Evolutionary conservation across 92 coral and sea anemone genomes (phyloP).

Genomic region (Chrysogorgia sp.): DNA sequence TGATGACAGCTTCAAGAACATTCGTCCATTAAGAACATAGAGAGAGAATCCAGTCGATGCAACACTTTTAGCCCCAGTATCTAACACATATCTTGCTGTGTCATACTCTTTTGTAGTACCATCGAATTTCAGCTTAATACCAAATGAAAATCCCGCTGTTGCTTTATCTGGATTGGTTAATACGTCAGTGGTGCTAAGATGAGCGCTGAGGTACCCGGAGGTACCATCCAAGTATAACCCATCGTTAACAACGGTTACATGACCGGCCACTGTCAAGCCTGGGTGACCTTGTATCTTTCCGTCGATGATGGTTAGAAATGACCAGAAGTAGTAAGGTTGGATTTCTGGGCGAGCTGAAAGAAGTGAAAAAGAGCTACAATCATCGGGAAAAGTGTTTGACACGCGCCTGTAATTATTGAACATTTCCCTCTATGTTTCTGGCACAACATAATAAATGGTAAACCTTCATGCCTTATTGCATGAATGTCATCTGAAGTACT

Average conservation of each 20-base stretch:
- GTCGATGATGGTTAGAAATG: constrained; percentile 69
- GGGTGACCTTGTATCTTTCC: constrained; percentile 74
- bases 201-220: constrained; percentile 73
- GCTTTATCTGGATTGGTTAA: constrained; percentile 73
- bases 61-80: constrained; percentile 83
- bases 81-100: constrained; percentile 71
- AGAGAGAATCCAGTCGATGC: constrained; percentile 80
- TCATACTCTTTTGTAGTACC: constrained; percentile 65
- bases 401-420: no score
- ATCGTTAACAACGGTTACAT: constrained; percentile 69
- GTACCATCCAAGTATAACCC: constrained; percentile 86
- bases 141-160: constrained; percentile 77
- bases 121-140: constrained; percentile 77
- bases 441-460: no score
- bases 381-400: no score
- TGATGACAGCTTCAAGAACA: constrained; percentile 79
- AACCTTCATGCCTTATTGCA: no score
- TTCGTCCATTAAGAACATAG: constrained; percentile 73
- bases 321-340: constrained; percentile 79
- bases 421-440: no score
- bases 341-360: constrained; percentile 70
- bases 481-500: no score
- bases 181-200: constrained; percentile 57
- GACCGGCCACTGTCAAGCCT: constrained; percentile 68
- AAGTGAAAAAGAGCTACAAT: no score